Conservation (phyloP, 1,140 invertebrate species). For the Trachelipus rathkii region DNA sequence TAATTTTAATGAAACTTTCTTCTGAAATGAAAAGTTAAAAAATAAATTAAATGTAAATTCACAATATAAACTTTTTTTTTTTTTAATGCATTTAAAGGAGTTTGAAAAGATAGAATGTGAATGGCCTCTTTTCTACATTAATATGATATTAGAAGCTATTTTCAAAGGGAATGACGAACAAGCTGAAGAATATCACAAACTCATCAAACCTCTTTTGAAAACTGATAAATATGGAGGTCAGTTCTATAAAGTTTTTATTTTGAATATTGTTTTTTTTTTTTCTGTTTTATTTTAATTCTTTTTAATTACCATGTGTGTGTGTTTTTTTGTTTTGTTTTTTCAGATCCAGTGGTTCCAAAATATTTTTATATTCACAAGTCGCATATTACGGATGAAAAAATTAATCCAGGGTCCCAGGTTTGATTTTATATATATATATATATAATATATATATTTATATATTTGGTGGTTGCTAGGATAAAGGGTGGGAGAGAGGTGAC, state of each 20-base stretch:
- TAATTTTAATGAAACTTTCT: neutral
- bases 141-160: slow-evolving; percentile 93
- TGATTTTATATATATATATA: neutral
- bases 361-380: slow-evolving; percentile 89
- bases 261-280: neutral
- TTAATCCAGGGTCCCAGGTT: slow-evolving; percentile 60
- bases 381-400: slow-evolving; percentile 67
- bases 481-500: no score
- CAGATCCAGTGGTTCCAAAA: slow-evolving; percentile 65
- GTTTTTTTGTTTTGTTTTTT: neutral
- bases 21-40: neutral
- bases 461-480: no score
- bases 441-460: no score
- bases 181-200: slow-evolving; percentile 82
- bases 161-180: slow-evolving; percentile 84
- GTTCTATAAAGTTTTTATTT: neutral
- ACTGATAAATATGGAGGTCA: slow-evolving; percentile 74
- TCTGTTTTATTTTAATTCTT: slow-evolving; percentile 3
- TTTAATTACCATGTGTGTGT: no score
- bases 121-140: slow-evolving; percentile 94
- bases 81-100: slow-evolving; percentile 57
- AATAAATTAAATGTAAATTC: neutral
- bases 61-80: slow-evolving; percentile 2
- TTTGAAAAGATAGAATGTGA: slow-evolving; percentile 96
- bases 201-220: slow-evolving; percentile 70